Percentiles rank a stretch among this genome's conserved stretches.
Evolutionary conservation across 2,797 vertebrate genomes (phyloP).

Genomic region (Aphelocoma californica): DNA sequence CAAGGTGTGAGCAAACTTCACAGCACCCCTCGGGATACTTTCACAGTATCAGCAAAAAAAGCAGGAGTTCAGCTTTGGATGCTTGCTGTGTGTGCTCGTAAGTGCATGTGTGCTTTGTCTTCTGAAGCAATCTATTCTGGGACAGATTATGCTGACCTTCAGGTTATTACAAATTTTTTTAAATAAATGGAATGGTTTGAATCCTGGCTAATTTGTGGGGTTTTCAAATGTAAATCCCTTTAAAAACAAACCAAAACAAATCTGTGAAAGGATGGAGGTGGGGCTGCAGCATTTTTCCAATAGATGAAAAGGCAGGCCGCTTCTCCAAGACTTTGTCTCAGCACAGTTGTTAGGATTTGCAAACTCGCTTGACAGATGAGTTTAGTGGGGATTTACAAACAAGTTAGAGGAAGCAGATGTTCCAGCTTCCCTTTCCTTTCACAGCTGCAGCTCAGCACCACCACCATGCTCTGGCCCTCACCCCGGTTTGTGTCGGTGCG

Average conservation of each 20-base stretch:
- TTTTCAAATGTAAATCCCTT: not conserved
- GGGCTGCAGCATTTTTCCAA: not conserved
- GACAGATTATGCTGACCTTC: not conserved
- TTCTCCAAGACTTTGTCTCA: not conserved
- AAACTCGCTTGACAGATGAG: not conserved
- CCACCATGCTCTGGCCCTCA: not conserved
- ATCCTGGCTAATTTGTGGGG: not conserved
- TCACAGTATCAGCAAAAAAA: not conserved
- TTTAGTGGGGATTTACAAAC: not conserved
- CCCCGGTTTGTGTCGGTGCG: accelerated
- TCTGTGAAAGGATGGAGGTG: not conserved
- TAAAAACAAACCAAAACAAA: not conserved
- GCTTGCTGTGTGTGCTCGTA: accelerated
- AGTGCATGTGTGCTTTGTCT: accelerated
- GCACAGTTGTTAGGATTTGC: not conserved
- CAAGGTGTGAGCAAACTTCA: not conserved
- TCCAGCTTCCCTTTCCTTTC: not conserved
- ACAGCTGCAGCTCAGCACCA: not conserved
- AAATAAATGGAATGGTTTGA: not conserved
- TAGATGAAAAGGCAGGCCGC: not conserved
- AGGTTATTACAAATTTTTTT: not conserved
- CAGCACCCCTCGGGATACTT: not conserved
- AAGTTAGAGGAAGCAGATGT: not conserved
- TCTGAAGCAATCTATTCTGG: not conserved
- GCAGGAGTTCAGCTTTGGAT: not conserved